Conservation (phyloP, 2,797 vertebrate species). For the Semaprochilodus insignis region DNA sequence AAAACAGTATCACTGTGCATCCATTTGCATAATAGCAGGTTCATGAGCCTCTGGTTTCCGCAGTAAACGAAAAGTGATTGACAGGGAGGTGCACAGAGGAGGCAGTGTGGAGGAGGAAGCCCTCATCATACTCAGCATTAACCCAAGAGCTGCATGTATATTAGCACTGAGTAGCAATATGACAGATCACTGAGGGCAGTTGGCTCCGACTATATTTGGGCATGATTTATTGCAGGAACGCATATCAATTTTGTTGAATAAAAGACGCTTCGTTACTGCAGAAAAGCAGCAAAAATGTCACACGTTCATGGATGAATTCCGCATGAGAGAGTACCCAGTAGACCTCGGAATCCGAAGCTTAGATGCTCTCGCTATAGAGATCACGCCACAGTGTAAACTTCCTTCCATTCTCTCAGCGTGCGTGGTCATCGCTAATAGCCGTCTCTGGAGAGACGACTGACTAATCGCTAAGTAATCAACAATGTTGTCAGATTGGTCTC, state of each 20-base stretch:
- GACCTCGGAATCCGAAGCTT: neutral
- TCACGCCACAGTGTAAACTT: slow-evolving; percentile 40
- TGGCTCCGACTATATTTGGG: slow-evolving; percentile 39
- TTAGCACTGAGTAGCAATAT: slow-evolving; percentile 47
- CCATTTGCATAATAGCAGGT: slow-evolving; percentile 94
- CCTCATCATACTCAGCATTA: slow-evolving; percentile 70
- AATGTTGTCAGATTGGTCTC: slow-evolving; percentile 88
- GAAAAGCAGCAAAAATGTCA: slow-evolving; percentile 18
- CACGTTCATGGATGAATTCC: neutral
- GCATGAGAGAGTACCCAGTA: neutral
- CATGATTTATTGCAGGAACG: slow-evolving; percentile 29
- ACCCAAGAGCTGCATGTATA: slow-evolving; percentile 54
- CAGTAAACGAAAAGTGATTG: slow-evolving; percentile 72
- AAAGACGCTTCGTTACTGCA: slow-evolving; percentile 24
- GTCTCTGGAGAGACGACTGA: slow-evolving; percentile 62
- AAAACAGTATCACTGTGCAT: slow-evolving; percentile 86
- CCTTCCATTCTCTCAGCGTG: slow-evolving; percentile 43
- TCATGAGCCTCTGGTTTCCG: slow-evolving; percentile 90
- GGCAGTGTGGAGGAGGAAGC: slow-evolving; percentile 59
- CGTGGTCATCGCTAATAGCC: slow-evolving; percentile 56
- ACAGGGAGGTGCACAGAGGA: slow-evolving; percentile 58
- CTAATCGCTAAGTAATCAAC: slow-evolving; percentile 88
- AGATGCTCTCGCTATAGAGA: slow-evolving; percentile 35
- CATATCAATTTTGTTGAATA: slow-evolving; percentile 25
- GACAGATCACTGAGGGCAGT: slow-evolving; percentile 34